Conservation (phyloP, 2,888 invertebrate species). For the Erpobdella octoculata region DNA sequence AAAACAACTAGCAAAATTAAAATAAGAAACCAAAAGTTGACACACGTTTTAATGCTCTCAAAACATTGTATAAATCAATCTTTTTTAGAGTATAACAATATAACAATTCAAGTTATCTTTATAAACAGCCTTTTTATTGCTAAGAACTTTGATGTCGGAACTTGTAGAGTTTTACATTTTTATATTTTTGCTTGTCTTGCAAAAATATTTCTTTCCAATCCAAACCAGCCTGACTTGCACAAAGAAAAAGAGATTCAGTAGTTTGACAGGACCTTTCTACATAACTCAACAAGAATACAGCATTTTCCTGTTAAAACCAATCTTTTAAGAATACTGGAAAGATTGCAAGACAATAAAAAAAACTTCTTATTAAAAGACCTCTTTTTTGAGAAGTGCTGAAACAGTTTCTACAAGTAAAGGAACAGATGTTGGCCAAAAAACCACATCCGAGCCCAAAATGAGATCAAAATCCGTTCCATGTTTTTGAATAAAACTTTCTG, state of each 20-base stretch:
- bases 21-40: no score
- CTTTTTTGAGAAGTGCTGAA: constrained; percentile 1
- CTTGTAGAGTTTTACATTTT: background rate
- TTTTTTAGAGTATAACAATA: no score
- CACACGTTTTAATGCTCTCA: no score
- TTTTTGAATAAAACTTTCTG: constrained; percentile 12
- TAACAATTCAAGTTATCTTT: no score
- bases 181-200: background rate
- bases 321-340: no score
- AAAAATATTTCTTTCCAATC: background rate
- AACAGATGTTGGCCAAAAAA: constrained; percentile 33
- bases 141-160: no score
- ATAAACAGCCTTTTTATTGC: no score
- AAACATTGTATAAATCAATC: no score
- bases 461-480: constrained; percentile 28
- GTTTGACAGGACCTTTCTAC: constrained; percentile 21
- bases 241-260: constrained; percentile 6
- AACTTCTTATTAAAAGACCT: no score
- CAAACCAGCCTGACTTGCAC: constrained; percentile 1
- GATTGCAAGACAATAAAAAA: no score
- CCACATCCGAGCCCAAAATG: constrained; percentile 32
- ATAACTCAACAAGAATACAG: constrained; percentile 25
- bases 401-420: constrained; percentile 31
- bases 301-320: constrained; percentile 17
- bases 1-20: no score